Evolutionary conservation across 2,797 vertebrate genomes (phyloP), one percentile per base, ranked within the genome.

Genomic region (Oceanodroma leucorhoa): DNA sequence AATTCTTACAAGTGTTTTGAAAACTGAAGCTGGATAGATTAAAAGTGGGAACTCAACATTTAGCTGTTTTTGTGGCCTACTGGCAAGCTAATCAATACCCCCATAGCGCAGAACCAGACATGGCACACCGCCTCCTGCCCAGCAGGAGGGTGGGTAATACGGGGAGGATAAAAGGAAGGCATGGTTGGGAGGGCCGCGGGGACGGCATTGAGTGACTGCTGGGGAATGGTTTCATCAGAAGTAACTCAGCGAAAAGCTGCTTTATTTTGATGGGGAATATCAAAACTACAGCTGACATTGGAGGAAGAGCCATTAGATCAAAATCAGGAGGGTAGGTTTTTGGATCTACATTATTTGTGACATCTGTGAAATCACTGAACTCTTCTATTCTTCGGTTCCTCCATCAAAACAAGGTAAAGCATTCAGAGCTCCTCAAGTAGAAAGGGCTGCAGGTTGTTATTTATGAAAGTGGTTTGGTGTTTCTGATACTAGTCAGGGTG

Each of bases 41-140:
- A 38, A 70, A 84, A 83, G 45, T 12, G 8, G 50, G 50, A 94
- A 18, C 9, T 67, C 34, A 71, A 20, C 4, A 50, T 55, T 53
- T 46, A 40, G 12, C 50, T 87, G 50, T 1, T 85, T 83, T 46
- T 51, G n/a, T 83, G 36, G n/a, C 55, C 82, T 83, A 5, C 41
- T 79, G 62, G 16, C 78, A 67, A 87, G n/a, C 30, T 64, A 70
- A 67, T 51, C 34, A 15, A 9, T 58, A 54, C 6, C 13, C 5
- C 27, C 6, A 3, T 3, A 60, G n/a, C 5, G 1, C 51, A 50
- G 76, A 94, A 45, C 7, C 29, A 70, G 50, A 24, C 16, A 58
- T 1, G 9, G 50, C 66, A 75, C 17, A 3, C 4, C 0, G 2
- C 32, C 19, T 55, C 18, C 12, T 53, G 48, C 53, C 26, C 21